Percentiles rank a stretch among this genome's conserved stretches.
Evolutionary conservation across 2,797 vertebrate genomes (phyloP).

Genomic region (Anguilla pacifica): DNA sequence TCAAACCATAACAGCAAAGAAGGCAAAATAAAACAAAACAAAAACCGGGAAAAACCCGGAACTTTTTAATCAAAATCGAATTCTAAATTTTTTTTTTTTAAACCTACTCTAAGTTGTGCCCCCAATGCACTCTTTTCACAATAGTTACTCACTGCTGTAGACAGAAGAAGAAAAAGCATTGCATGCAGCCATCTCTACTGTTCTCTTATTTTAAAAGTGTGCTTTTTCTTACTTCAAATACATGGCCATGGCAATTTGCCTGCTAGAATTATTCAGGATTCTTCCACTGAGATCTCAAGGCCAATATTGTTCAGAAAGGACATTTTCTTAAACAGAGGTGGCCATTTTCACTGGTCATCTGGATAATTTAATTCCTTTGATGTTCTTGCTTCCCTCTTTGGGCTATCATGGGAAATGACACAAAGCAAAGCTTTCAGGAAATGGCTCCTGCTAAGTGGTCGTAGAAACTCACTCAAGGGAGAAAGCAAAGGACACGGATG

Average conservation of each 20-base stretch:
- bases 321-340: background rate
- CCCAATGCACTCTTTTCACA: background rate
- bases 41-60: background rate
- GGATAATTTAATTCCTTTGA: slow-evolving; percentile 1
- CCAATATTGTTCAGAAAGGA: background rate
- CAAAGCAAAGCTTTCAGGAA: background rate
- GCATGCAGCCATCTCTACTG: background rate
- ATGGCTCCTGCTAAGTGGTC: background rate
- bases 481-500: background rate
- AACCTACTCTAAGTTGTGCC: background rate
- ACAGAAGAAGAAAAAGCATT: background rate
- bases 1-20: background rate
- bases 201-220: background rate
- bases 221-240: background rate
- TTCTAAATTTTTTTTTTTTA: too few relatives aligned
- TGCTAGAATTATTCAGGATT: background rate
- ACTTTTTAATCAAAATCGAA: background rate
- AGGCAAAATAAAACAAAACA: background rate
- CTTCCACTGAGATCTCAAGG: background rate
- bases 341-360: background rate
- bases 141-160: background rate
- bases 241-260: background rate
- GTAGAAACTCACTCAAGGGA: background rate
- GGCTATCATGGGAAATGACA: background rate
- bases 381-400: background rate